Base-by-base conservation (phyloP, 2,797 vertebrate genomes). In the Salmo trutta region DNA sequence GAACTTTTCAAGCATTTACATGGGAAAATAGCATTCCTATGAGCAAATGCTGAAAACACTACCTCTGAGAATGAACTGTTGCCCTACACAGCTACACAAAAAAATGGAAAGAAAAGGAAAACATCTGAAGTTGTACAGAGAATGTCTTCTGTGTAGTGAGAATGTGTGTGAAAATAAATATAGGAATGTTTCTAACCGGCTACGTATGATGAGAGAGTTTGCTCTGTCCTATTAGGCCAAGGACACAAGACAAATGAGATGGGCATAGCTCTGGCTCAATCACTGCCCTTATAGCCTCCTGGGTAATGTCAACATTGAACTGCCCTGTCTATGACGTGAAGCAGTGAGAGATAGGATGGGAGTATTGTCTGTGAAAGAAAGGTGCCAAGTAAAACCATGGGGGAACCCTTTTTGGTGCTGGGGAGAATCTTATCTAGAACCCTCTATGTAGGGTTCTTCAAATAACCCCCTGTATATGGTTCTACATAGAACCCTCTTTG, bases 151-250 rank as follows among this genome's bases (percentile, higher is more conserved):
- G 85, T 79, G 90, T 93, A 95, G 92, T 95, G 94, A 95, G 94
- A 95, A 94, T 94, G 90, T 91, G 91, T 92, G 91, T 94, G 93
- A 95, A 96, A 95, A 95, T 95, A 96, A 96, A 95, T 94, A 95
- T 75, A 93, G 90, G 90, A 94, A 95, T 93, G 92, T 94, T 94
- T 94, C 92, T 91, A 88, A 85, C 86, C 79, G 83, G 73, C 81
- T 94, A 92, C 75, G 75, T 74, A 88, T 89, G 88, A 92, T 92
- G 91, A 94, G 94, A 82, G 91, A 88, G 90, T 87, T 88, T 85
- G 92, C 92, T 93, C 92, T 90, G 92, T 89, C 81, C 86, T 87
- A 86, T 87, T 10, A 89, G 82, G 80, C 75, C 51, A 91, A 74
- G 41, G 41, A 47, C 41, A 47, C 41, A 12, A 47, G 2, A 47